Evolutionary conservation across 35 echinoderm and acorn worm genomes (phyloP).

Genomic region (Ophiothrix spiculata): DNA sequence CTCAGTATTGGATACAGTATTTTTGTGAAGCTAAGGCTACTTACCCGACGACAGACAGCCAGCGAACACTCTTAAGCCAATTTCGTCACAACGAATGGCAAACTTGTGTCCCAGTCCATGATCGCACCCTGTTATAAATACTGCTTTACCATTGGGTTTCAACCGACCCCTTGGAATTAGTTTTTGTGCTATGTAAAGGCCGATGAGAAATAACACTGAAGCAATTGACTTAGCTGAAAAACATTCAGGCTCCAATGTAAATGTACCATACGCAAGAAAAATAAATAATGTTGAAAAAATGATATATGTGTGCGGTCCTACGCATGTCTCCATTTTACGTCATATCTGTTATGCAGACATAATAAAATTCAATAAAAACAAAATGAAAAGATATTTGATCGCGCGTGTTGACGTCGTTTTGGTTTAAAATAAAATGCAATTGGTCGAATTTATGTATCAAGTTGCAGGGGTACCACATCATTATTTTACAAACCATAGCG

Average conservation of each 20-base stretch:
- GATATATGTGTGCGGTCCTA: background rate
- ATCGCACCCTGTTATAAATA: slow-evolving; percentile 88
- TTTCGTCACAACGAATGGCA: too few species aligned
- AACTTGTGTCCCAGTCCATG: slow-evolving; percentile 84
- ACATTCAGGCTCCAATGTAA: background rate
- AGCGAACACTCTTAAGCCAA: slow-evolving; percentile 76
- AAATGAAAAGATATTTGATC: too few species aligned
- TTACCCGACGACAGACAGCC: slow-evolving; percentile 46
- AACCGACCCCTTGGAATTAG: slow-evolving; percentile 44
- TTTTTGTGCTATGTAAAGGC: slow-evolving; percentile 24
- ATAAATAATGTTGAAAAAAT: background rate
- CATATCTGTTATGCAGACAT: too few species aligned
- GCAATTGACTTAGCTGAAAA: slow-evolving; percentile 8
- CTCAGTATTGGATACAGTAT: too few species aligned
- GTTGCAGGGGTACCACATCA: too few species aligned
- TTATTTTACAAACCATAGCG: too few species aligned
- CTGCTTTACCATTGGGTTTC: slow-evolving; percentile 53
- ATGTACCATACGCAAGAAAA: background rate
- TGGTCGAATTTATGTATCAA: too few species aligned
- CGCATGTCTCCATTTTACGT: background rate
- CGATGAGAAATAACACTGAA: background rate
- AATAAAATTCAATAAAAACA: too few species aligned
- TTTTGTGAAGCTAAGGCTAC: background rate
- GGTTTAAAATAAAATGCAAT: too few species aligned
- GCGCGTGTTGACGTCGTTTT: too few species aligned